Evolutionary conservation across 2,888 invertebrate species (phyloP).

Genomic region (Candidula unifasciata): DNA sequence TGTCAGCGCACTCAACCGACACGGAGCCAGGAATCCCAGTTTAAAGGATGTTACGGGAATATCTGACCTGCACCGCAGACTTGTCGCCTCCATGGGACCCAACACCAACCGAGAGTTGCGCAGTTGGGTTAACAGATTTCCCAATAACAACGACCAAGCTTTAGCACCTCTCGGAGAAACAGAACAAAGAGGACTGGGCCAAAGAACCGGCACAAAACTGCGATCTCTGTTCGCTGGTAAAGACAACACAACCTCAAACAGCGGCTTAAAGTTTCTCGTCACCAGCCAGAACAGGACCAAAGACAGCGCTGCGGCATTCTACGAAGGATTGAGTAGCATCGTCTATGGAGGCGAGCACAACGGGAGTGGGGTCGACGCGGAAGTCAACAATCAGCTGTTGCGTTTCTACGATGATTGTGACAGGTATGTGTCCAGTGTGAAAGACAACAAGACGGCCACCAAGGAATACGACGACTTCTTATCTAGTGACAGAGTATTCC

Average conservation of each 20-base stretch:
- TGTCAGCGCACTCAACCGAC: conserved; percentile 63
- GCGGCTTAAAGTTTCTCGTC: conserved; percentile 66
- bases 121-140: conserved; percentile 68
- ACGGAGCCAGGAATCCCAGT: conserved; percentile 72
- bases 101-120: conserved; percentile 57
- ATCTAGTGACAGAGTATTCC: conserved; percentile 62
- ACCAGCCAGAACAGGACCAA: conserved; percentile 73
- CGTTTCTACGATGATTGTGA: conserved; percentile 71
- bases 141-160: conserved; percentile 66
- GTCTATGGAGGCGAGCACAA: conserved; percentile 45
- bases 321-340: conserved; percentile 66
- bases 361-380: conserved; percentile 58
- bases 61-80: conserved; percentile 59
- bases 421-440: conserved; percentile 67
- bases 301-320: conserved; percentile 73
- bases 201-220: conserved; percentile 64
- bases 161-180: conserved; percentile 66
- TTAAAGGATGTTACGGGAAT: conserved; percentile 67
- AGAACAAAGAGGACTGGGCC: conserved; percentile 67
- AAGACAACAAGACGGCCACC: conserved; percentile 65
- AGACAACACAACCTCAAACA: too few relatives aligned
- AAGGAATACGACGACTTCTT: conserved; percentile 68
- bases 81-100: conserved; percentile 56
- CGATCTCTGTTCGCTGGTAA: conserved; percentile 63
- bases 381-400: conserved; percentile 66